phyloP scores from a whole-genome alignment of 2,113 vertebrate species.

The Ceyx cyanopectus region DNA sequence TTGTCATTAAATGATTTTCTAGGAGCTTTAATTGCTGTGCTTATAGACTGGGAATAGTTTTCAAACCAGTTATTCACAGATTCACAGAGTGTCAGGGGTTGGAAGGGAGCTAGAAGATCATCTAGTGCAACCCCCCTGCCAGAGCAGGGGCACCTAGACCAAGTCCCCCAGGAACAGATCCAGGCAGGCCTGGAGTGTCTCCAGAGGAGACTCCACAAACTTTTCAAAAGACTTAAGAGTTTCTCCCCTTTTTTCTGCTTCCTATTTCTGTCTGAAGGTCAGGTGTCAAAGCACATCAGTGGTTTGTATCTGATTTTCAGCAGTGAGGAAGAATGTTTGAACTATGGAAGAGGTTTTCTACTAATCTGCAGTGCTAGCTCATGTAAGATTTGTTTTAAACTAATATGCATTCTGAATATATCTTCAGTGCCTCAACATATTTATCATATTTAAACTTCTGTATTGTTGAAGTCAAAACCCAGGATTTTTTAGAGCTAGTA shows the following conservation, averaged over 20 bases:
- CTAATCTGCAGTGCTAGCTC: neutral
- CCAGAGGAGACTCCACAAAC: too few species aligned
- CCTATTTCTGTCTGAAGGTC: neutral
- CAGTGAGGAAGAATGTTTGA: neutral
- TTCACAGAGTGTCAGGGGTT: too few species aligned
- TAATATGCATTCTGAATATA: neutral
- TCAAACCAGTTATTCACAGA: neutral
- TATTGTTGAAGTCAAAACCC: neutral
- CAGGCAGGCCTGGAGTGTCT: too few species aligned
- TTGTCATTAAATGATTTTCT: neutral
- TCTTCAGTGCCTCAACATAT: neutral
- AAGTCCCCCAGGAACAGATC: too few species aligned
- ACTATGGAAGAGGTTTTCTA: neutral
- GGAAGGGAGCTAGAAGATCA: too few species aligned
- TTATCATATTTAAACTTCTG: neutral
- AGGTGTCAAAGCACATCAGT: neutral
- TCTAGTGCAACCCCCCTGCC: too few species aligned
- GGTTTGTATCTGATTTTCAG: neutral
- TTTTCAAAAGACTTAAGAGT: neutral
- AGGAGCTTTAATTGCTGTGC: neutral
- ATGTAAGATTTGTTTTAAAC: neutral
- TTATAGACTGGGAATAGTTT: neutral
- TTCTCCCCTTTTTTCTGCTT: neutral
- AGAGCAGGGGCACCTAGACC: too few species aligned
- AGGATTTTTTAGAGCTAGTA: neutral